A percentile compares a stretch with the other conserved stretches of the same genome.
These are phyloP conservation scores for Cotesia vestalis DNA, from an alignment of 1,140 invertebrate genomes.

Conservation along the genomic window DNA sequence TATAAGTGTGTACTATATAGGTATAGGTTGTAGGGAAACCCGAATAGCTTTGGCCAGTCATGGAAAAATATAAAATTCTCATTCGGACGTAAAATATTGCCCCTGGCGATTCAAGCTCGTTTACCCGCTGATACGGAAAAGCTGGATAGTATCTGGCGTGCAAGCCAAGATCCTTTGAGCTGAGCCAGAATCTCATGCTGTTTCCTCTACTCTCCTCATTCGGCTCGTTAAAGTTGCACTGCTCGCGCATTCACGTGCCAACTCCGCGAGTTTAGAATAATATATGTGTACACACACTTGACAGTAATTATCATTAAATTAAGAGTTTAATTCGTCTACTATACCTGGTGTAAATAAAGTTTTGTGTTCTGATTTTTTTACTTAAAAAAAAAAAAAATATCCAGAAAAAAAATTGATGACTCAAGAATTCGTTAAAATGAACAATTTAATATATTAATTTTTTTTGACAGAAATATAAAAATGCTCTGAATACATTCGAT, in stretches of 20 bases:
- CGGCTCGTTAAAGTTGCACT: constrained; percentile 34
- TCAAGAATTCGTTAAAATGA: no score
- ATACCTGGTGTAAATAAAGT: no score
- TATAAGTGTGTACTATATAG: neutral
- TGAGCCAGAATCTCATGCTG: constrained; percentile 37
- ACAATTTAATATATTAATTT: no score
- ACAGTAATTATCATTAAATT: constrained; percentile 1
- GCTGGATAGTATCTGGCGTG: constrained; percentile 51
- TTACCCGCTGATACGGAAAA: constrained; percentile 59
- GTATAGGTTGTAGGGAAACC: constrained; percentile 26
- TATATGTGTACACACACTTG: neutral
- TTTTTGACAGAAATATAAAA: no score
- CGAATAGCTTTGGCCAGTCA: constrained; percentile 30
- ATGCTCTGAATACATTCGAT: no score
- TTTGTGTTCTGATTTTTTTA: no score
- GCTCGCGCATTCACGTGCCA: constrained; percentile 25
- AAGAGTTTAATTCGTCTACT: neutral
- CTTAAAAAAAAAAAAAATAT: no score
- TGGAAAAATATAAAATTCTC: constrained; percentile 46
- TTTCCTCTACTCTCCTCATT: constrained; percentile 23
- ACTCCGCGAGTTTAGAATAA: neutral
- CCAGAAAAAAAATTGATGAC: no score
- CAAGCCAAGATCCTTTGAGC: constrained; percentile 47
- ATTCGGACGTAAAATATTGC: constrained; percentile 52
- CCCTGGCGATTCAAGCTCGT: constrained; percentile 49